phyloP scores from a whole-genome alignment of 2,888 invertebrate species.

The Erebia aethiops region DNA sequence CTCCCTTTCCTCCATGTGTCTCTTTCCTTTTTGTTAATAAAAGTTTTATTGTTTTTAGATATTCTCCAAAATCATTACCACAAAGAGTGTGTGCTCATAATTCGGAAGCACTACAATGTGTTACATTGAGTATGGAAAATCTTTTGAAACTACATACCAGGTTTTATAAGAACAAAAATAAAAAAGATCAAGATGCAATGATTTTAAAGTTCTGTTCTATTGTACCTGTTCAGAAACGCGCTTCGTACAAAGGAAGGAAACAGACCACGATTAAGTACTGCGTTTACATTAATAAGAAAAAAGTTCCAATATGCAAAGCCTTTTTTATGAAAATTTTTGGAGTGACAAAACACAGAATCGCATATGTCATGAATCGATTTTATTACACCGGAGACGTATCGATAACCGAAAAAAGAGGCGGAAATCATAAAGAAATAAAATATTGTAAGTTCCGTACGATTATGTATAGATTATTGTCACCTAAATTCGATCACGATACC shows the following conservation, averaged over 20 bases:
- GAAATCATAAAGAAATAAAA: too few relatives aligned
- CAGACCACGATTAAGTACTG: background rate
- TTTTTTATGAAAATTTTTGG: too few relatives aligned
- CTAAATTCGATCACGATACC: too few relatives aligned
- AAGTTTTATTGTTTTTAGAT: too few relatives aligned
- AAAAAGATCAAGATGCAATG: background rate
- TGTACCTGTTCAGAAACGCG: background rate
- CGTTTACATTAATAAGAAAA: background rate
- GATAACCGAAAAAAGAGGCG: too few relatives aligned
- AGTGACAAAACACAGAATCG: background rate
- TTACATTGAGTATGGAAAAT: background rate
- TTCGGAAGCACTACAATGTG: too few relatives aligned
- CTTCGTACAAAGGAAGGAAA: constrained; percentile 1
- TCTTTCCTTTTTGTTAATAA: too few relatives aligned
- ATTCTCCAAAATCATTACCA: too few relatives aligned
- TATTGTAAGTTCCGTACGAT: too few relatives aligned
- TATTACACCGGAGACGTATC: constrained; percentile 1
- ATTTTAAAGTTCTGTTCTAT: background rate
- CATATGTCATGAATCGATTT: background rate
- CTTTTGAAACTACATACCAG: background rate
- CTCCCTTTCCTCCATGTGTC: too few relatives aligned
- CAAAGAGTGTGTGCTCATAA: too few relatives aligned
- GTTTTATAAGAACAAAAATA: background rate
- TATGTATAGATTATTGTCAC: too few relatives aligned
- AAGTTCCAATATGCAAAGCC: background rate